Evolutionary conservation across 2,113 vertebrate species (phyloP).

Genomic region (Cryptoleucopteryx plumbea): DNA sequence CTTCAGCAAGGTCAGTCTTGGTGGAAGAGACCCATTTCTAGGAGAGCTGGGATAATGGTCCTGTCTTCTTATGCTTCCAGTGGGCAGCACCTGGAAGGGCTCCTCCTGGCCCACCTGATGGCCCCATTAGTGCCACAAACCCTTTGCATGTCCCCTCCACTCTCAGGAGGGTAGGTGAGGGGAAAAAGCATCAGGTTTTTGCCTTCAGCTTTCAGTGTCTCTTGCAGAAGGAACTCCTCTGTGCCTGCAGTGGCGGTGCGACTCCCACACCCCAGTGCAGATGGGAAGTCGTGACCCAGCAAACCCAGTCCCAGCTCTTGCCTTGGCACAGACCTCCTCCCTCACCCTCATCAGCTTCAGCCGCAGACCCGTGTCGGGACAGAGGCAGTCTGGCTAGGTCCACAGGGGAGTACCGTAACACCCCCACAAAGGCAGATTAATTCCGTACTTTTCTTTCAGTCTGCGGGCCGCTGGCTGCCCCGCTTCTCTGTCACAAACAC

Average conservation of each 20-base stretch:
- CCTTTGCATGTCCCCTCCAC: not conserved
- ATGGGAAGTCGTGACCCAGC: not conserved
- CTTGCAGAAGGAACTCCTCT: not conserved
- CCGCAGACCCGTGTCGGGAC: rapidly evolving
- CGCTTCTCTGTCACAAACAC: not conserved
- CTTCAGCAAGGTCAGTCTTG: not conserved
- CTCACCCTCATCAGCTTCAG: not conserved
- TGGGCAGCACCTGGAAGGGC: not conserved
- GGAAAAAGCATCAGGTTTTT: not conserved
- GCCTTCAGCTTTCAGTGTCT: not conserved
- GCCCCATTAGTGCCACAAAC: not conserved
- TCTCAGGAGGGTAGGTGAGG: not conserved
- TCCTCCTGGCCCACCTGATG: not conserved
- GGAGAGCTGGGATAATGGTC: not conserved
- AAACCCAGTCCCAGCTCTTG: not conserved
- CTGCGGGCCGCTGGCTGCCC: not conserved
- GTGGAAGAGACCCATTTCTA: not conserved
- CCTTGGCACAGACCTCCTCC: not conserved
- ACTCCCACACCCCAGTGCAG: rapidly evolving
- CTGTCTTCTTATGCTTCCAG: not conserved
- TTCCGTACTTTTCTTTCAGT: not conserved
- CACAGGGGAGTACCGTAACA: rapidly evolving
- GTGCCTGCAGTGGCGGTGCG: not conserved
- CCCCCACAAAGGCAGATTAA: rapidly evolving
- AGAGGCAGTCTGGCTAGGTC: not conserved